A percentile compares a stretch with the other conserved stretches of the same genome.
Evolutionary conservation across 2,888 invertebrate species (phyloP).

Genomic region (Drymonia ruficornis): DNA sequence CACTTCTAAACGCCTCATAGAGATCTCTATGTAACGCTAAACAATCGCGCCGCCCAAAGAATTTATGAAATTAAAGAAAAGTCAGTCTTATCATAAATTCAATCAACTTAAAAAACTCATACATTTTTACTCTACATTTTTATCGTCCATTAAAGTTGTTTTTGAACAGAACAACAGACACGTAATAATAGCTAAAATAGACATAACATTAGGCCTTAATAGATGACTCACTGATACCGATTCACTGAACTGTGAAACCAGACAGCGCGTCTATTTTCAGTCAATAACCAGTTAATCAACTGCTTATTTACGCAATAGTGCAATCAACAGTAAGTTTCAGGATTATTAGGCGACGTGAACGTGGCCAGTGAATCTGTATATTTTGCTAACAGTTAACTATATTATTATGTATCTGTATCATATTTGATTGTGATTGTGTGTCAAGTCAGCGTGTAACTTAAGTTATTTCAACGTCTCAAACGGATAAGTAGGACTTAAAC

Average conservation of each 20-base stretch:
- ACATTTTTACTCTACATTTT: neutral
- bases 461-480: too few relatives aligned
- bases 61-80: neutral
- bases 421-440: too few relatives aligned
- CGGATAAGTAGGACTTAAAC: too few relatives aligned
- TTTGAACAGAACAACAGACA: too few relatives aligned
- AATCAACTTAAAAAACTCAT: neutral
- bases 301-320: constrained; percentile 4
- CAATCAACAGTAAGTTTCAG: neutral
- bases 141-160: too few relatives aligned
- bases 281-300: constrained; percentile 9
- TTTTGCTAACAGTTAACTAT: too few relatives aligned
- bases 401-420: too few relatives aligned
- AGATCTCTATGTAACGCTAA: constrained; percentile 16
- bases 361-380: neutral
- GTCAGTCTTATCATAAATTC: constrained; percentile 2
- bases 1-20: constrained; percentile 18
- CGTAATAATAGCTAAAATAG: neutral
- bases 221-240: constrained; percentile 31
- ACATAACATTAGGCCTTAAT: constrained; percentile 20
- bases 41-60: constrained; percentile 8
- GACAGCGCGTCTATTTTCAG: constrained; percentile 4
- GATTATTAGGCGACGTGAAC: neutral
- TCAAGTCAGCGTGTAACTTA: too few relatives aligned
- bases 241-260: constrained; percentile 13